phyloP scores from a whole-genome alignment of 2,113 vertebrate species.

The Galemys pyrenaicus region DNA sequence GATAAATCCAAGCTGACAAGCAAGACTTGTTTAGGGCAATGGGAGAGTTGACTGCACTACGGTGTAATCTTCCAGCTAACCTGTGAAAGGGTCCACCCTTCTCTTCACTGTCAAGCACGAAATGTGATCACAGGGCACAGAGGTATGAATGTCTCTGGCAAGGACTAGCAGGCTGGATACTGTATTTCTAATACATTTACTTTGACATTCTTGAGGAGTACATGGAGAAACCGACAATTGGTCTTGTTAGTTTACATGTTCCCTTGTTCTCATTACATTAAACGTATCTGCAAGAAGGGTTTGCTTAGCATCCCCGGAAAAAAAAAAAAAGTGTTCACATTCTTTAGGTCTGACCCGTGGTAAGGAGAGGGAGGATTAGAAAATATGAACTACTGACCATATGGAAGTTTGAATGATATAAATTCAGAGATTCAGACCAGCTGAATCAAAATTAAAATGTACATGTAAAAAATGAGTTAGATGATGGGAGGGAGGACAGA shows the following conservation, averaged over 20 bases:
- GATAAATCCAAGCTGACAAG: not conserved
- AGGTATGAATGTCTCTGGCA: conserved; percentile 83
- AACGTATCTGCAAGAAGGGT: conserved; percentile 83
- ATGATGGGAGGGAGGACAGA: conserved; percentile 50
- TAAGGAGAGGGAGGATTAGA: conserved; percentile 85
- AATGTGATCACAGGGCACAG: conserved; percentile 67
- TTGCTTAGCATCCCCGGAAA: conserved; percentile 84
- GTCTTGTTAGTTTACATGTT: conserved; percentile 82
- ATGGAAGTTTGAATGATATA: conserved; percentile 85
- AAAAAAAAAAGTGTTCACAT: conserved; percentile 89
- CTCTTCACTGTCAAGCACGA: conserved; percentile 68
- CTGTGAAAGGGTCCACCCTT: conserved; percentile 4
- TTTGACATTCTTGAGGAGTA: conserved; percentile 84
- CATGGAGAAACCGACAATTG: conserved; percentile 81
- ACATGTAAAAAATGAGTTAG: conserved; percentile 82
- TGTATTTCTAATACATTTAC: conserved; percentile 83
- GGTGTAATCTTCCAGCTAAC: not conserved
- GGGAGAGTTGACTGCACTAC: not conserved
- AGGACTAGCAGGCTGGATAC: conserved; percentile 85
- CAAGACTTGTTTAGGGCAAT: not conserved
- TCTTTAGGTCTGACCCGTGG: conserved; percentile 92
- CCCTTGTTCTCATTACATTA: conserved; percentile 85
- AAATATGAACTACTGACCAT: conserved; percentile 87
- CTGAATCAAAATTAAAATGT: conserved; percentile 88
- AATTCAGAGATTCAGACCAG: conserved; percentile 89